Evolutionary conservation across 2,797 vertebrate genomes (phyloP).

Genomic region (Cygnus olor): DNA sequence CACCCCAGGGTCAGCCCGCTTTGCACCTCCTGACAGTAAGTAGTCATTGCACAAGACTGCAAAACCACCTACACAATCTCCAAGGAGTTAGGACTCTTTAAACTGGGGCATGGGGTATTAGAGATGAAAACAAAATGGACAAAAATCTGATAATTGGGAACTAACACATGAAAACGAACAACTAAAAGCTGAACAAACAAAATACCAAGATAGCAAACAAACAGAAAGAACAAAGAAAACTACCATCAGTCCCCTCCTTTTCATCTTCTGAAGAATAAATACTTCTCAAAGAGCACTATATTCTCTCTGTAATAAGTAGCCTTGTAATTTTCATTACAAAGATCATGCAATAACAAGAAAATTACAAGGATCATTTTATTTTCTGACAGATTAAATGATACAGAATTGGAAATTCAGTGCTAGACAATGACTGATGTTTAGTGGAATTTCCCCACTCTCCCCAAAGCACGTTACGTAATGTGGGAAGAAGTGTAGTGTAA

Average conservation of each 20-base stretch:
- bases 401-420: neutral
- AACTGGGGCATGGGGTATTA: neutral
- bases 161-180: neutral
- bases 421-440: neutral
- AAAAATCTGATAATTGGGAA: neutral
- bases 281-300: neutral
- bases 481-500: neutral
- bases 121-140: neutral
- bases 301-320: neutral
- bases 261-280: neutral
- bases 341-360: slow-evolving; percentile 38
- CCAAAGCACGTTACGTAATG: neutral
- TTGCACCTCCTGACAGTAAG: fast-evolving
- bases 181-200: neutral
- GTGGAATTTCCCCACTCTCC: neutral
- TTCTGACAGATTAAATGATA: slow-evolving; percentile 17
- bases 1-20: neutral
- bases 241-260: neutral
- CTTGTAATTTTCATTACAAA: slow-evolving; percentile 19
- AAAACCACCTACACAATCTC: neutral
- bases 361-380: slow-evolving; percentile 21
- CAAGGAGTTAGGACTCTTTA: neutral
- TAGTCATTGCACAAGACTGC: too few relatives aligned
- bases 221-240: neutral
- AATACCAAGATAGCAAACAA: neutral